Evolutionary conservation across 1,140 invertebrate genomes (phyloP), one percentile per base, ranked within the genome.

Genomic region (Trialeurodes vaporariorum): DNA sequence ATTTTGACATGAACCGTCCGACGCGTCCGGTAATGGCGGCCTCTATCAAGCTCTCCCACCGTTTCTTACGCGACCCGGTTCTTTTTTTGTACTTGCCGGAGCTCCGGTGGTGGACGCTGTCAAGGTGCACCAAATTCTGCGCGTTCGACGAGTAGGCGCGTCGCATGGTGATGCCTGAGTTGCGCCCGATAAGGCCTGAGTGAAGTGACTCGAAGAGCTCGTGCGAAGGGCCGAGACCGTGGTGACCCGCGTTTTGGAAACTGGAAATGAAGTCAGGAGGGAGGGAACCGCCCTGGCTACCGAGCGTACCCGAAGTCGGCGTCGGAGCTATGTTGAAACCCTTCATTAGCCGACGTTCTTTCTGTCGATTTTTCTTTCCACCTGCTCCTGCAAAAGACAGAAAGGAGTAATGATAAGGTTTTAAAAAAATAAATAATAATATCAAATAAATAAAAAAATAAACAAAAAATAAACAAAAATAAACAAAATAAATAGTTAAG

Each of bases 321-420:
- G 84, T 81, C 0, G 86, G 85, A 1, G 85, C 88, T 60, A 93
- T 91, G 79, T 96, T 94, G 82, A 96, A 96, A 1, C 93, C 93
- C 77, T 96, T 96, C 92, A 95, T 94, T 26, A 96, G 79, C 0
- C 93, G 85, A 0, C 93, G 83, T 75, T 95, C 93, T 79, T 94
- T 93, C 77, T 94, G 92, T 0, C 93, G 85, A 76, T 94, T 94
- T 80, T 94, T 95, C 79, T 94, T 94, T 34, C 93, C 92, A 69
- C 92, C 91, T 71, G 90, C 87, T 76, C 91, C 91, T 86, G 81
- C 13, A 67, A 66, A 59, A 67, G 67, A 73, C 68, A 72, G 68
- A 76, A 76, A 74, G 59, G 34, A 17, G 64, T 67, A n/a, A 69
- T 61, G 61, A 26, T 17, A 60, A 40, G 0, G n/a, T 34, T 34